Evolutionary conservation across 2,888 invertebrate species (phyloP), one percentile per base, ranked within the genome.

Genomic region (Eueremaeus valkanovi): DNA sequence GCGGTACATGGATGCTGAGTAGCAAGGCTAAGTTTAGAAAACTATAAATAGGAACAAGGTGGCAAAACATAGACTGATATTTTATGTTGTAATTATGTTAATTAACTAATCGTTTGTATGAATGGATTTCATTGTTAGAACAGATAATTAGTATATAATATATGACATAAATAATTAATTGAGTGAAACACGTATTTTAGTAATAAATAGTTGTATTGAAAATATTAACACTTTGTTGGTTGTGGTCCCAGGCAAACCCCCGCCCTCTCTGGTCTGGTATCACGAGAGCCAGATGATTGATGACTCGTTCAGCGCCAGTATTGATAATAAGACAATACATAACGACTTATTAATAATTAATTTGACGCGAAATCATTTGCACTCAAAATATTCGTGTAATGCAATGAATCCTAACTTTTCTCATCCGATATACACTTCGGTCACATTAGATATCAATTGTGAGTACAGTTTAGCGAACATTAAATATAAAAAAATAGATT

Each of bases 261-360:
- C 66, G n/a, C 66, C 66, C 13, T 13, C 66, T 2, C 66, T 66
- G n/a, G 6, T 36, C 33, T 66, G 66, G 66, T 66, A 66, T n/a
- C 16, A 36, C 18, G 33, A 36, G 21, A 29, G 29, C 18, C 29
- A 58, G 27, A 66, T 66, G 36, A 31, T 66, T 33, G 66, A 66
- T 36, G 66, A 66, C 21, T 18, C 66, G 33, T 66, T 29, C 66
- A 36, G 18, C n/a, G 9, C 5, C 11, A 66, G 66, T 36, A 36
- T 36, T 36, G 66, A 66, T 36, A 66, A 66, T 66, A 66, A 66
- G 36, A 66, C 66, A 31, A 66, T 66, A 33, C 36, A 33, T 36
- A 66, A 66, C 36, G 66, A 66, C 66, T 66, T 66, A 66, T 66
- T 66, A 36, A 66, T 66, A 36, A 66, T 66, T 31, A 66, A 66